These are phyloP conservation scores for Netelia inedita DNA, from an alignment of 2,888 invertebrate species.

Conservation along the genomic window DNA sequence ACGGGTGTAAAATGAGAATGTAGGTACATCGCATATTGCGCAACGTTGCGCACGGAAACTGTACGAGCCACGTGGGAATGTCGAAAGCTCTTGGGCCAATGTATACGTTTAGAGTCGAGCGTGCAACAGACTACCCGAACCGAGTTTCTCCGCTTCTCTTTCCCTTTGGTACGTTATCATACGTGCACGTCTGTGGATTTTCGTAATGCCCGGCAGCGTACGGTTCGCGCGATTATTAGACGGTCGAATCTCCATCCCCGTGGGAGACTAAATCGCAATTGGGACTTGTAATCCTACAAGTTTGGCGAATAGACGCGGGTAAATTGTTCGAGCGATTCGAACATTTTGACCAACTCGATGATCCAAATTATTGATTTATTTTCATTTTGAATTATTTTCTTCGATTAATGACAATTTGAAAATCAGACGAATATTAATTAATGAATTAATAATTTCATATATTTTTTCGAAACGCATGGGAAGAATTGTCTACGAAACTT, in stretches of 20 bases:
- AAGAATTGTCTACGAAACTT: too few relatives aligned
- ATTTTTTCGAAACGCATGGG: too few relatives aligned
- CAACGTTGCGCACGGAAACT: conserved; percentile 13
- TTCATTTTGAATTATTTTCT: too few relatives aligned
- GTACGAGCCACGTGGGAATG: conserved; percentile 56
- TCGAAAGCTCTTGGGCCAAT: conserved; percentile 42
- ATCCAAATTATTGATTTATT: too few relatives aligned
- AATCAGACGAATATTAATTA: too few relatives aligned
- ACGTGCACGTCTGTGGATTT: conserved; percentile 45
- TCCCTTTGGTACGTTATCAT: conserved; percentile 19
- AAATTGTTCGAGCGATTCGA: not conserved
- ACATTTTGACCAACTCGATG: too few relatives aligned
- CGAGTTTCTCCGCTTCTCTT: conserved; percentile 23
- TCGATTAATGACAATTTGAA: too few relatives aligned
- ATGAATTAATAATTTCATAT: too few relatives aligned
- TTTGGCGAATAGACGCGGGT: not conserved
- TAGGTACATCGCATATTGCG: conserved; percentile 27
- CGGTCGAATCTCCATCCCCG: not conserved
- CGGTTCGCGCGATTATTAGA: conserved; percentile 33
- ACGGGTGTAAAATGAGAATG: conserved; percentile 22
- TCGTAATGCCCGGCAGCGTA: conserved; percentile 20
- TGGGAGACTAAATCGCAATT: not conserved
- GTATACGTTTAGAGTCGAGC: conserved; percentile 40
- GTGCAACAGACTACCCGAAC: not conserved
- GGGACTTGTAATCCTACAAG: not conserved